Base-by-base conservation (phyloP, 2,888 invertebrate species). In the Agrochola lota region DNA sequence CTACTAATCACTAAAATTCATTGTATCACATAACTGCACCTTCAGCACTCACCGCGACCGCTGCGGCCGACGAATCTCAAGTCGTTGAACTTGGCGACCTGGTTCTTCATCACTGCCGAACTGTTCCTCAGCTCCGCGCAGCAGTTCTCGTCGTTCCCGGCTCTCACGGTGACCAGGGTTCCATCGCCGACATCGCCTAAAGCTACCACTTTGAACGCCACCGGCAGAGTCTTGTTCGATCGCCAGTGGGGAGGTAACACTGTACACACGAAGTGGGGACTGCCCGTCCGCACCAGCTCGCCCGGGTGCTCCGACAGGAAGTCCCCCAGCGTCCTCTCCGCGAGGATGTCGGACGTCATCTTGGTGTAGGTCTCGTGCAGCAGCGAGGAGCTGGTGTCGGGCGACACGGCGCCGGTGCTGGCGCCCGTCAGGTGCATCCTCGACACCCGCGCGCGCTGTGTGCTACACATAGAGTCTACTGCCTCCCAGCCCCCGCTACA, bases 61-160 rank as follows among this genome's bases (percentile, higher is more conserved):
- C 99, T 99, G 94, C 99, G 97, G 89, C 99, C 99, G 91, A 99
- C 99, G 97, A 99, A 99, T 94, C 99, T 97, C 91, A 99, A 97
- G 97, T 99, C 99, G 95, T 99, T 99, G 97, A 99, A 99, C 97
- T 99, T 99, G 89, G 99, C 99, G 90, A 99, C 99, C 95, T 99
- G 99, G 95, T 99, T 99, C 97, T 99, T 99, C 98, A 99, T 99
- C 92, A 99, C 98, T 55, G 99, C 99, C 72, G 99, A 98, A 90
- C 98, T 98, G 96, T 99, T 99, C 92, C 99, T 96, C 89, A 99
- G 95, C 95, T 99, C 99, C 62, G 99, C 99, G 93, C 99, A 99
- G 94, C 98, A 99, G 96, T 99, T 99, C 96, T 99, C 99, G 92
- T 99, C 99, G 96, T 99, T 99, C 35, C 99, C 99, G 30, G 99